Conservation (phyloP, 2,888 invertebrate genomes). For the Melieria omissa region DNA sequence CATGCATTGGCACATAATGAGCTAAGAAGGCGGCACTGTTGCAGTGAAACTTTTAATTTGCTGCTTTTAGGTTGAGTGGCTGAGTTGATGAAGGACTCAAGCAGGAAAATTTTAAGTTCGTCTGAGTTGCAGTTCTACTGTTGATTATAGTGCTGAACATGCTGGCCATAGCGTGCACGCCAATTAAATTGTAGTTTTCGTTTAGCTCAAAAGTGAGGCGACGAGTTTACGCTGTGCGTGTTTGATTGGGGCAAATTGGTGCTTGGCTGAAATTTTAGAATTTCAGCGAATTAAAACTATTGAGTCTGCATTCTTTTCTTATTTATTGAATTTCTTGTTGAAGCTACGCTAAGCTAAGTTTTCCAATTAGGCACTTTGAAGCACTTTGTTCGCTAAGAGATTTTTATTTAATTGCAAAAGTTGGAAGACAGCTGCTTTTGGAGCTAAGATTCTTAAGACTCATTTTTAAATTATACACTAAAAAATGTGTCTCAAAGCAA, state of each 20-base stretch:
- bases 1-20: too few species aligned
- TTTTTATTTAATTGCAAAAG: background rate
- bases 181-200: slow-evolving; percentile 26
- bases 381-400: background rate
- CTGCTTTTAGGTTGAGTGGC: too few species aligned
- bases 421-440: background rate
- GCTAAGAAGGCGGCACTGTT: too few species aligned
- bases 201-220: background rate
- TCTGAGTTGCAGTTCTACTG: too few species aligned
- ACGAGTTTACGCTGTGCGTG: background rate
- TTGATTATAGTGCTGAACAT: too few species aligned
- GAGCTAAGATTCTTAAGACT: too few species aligned
- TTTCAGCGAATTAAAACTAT: slow-evolving; percentile 15
- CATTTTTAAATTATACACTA: too few species aligned
- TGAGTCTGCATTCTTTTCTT: too few species aligned
- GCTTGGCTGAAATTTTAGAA: slow-evolving; percentile 1
- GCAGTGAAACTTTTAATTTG: too few species aligned
- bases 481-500: too few species aligned
- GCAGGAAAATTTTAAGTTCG: too few species aligned
- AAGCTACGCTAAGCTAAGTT: background rate
- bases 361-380: background rate
- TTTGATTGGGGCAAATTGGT: background rate
- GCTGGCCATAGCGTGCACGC: background rate
- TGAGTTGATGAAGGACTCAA: too few species aligned
- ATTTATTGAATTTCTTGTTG: background rate